Evolutionary conservation across 2,888 invertebrate genomes (phyloP), one percentile per base, ranked within the genome.

Genomic region (Habrosyne pyritoides): DNA sequence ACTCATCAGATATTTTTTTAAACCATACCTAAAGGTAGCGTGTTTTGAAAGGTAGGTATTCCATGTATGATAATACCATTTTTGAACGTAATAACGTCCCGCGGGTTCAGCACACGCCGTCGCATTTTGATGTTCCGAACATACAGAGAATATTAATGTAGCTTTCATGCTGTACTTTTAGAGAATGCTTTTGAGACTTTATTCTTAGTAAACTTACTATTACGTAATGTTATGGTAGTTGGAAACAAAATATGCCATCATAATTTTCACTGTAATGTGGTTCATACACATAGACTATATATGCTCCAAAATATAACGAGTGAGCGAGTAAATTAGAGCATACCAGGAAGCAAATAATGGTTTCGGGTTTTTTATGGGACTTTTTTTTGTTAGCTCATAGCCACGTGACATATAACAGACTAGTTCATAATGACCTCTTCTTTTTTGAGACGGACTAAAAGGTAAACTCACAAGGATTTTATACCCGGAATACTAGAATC

Each of bases 71-170:
- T 64, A 66, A 64, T 61, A 61, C 51, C 61, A 76, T 81, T 81
- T 81, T 77, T 74, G 75, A 77, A 69, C 68, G 75, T 79, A 82
- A 80, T 81, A 76, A 69, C 77, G 61, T 74, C 75, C 70, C 67
- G 55, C 47, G 68, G 63, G 71, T 66, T 63, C 65, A 59, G 50
- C 60, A 55, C 60, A 56, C 65, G 59, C 56, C 63, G 61, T 71
- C 67, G 70, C 77, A 74, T 79, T 71, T 70, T 75, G 78, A 81
- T 79, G 75, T 73, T 75, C 67, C 66, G 61, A 66, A 72, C 75
- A 70, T 73, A 70, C 69, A 56, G 55, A 61, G 78, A 79, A 79
- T 79, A 77, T 73, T 74, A 79, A 79, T 78, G 71, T 57, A 55
- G 50, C 47, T 21, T 55, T 30, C 59, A 63, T 59, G 66, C 66